Base-by-base conservation (phyloP, 2,113 vertebrate genomes). In the Xiphophorus couchianus region DNA sequence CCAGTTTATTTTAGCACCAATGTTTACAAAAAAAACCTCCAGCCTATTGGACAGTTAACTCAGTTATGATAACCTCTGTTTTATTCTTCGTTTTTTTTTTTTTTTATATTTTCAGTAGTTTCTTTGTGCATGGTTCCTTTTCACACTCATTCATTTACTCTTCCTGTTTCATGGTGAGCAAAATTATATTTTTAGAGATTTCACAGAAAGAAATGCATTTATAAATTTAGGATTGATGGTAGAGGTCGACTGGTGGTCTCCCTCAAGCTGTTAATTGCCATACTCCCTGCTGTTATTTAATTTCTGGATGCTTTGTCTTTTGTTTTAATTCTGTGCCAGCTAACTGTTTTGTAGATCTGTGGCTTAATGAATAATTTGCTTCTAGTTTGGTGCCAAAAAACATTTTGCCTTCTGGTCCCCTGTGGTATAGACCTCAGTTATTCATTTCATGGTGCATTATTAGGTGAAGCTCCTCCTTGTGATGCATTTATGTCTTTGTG, bases 31-130 rank as follows among this genome's bases (percentile, higher is more conserved):
- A 71, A 60, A 78, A 84, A 85, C 2, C 35, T 37, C 74, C 51
- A 68, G 35, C 74, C 90, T 86, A 82, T 77, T 86, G 83, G 89
- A 86, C 86, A 73, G 51, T 78, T 63, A 76, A 73, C 79, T 81
- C 68, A 76, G 63, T 63, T 82, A 84, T 78, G 76, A 84, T 64
- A 71, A 51, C 37, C 74, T n/a, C 51, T 82, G 78, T 84, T 79
- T 71, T 72, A 27, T 69, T 42, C 66, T 35, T 51, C 63, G 7
- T 35, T 61, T 69, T 86, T 73, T 71, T 74, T 28, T 28, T 28
- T 28, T 1, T 58, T 76, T 80, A 29, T 80, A 33, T 86, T 80
- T 66, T 77, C 63, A 87, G 15, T 68, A n/a, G 31, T 76, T 71
- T 39, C 17, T 39, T 61, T 19, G 17, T 71, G 48, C 44, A 19